Evolutionary conservation across 2,888 invertebrate genomes (phyloP), one percentile per base, ranked within the genome.

Genomic region (Mythimna pallens): DNA sequence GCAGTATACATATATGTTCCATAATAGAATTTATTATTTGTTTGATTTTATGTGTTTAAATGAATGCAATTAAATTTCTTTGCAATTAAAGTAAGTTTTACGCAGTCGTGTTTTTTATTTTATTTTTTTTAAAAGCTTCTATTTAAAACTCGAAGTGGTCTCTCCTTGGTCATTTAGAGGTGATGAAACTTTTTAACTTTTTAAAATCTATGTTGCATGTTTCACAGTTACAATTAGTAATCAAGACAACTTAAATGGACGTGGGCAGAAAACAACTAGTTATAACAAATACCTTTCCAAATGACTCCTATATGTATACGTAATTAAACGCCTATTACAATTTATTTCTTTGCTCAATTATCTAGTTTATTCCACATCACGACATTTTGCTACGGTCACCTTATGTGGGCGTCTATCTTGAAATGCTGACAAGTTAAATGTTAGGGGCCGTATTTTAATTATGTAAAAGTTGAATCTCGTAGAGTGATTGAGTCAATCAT

Each of bases 241-340:
- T 70, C 54, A 71, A 36, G 12, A 47, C n/a, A 3, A 52, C 50
- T 61, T n/a, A 52, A 14, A 20, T 12, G 43, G 1, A 22, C 66
- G 83, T 80, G 67, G 81, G 83, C 5, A 10, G 81, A 3, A 43
- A 4, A 73, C 12, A 52, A 57, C 61, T 43, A 52, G 43, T 80
- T 80, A 43, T 50, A 25, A 14, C 25, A 30, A 9, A 61, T 30
- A 9, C 57, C 70, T 75, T 80, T 75, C 58, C 52, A 68, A 62
- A 70, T 75, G 34, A 64, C 54, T 59, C 20, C 30, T 52, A 20
- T 17, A 54, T 73, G 36, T 73, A 30, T 50, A 25, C 55, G 65
- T 75, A 75, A 75, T 83, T 84, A 86, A 81, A 75, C 22, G 67
- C 40, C 84, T 68, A 73, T 83, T 80, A 83, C 70, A 73, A 80